Percentiles rank a stretch among this genome's conserved stretches.
These are phyloP conservation scores for Formica exsecta DNA, from an alignment of 1,140 invertebrate genomes.

Conservation along the genomic window DNA sequence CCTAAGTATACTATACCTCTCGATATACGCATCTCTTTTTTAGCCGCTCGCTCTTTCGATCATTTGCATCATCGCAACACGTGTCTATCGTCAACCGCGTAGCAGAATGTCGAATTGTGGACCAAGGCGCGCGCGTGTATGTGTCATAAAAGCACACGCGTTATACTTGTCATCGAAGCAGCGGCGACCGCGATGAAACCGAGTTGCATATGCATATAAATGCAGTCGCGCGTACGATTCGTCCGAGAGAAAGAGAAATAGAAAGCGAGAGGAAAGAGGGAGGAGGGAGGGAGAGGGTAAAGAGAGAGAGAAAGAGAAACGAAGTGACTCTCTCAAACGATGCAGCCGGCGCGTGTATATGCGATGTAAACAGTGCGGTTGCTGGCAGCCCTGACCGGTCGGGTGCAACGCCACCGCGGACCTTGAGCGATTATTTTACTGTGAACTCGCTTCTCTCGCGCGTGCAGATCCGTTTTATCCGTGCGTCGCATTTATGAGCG, in stretches of 20 bases:
- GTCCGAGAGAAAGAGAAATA: slow-evolving; percentile 37
- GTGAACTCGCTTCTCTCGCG: slow-evolving; percentile 70
- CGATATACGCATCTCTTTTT: not conserved
- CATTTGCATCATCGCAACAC: slow-evolving; percentile 38
- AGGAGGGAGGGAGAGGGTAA: slow-evolving; percentile 9
- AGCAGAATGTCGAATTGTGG: not conserved
- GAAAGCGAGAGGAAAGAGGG: slow-evolving; percentile 28
- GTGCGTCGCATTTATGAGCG: slow-evolving; percentile 61
- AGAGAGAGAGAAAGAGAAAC: not conserved
- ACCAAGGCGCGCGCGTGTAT: not conserved
- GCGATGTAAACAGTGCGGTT: slow-evolving; percentile 82
- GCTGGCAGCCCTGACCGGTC: slow-evolving; percentile 80
- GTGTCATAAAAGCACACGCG: slow-evolving; percentile 35
- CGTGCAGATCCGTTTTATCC: slow-evolving; percentile 61
- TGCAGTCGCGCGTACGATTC: slow-evolving; percentile 32
- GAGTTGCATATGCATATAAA: slow-evolving; percentile 52
- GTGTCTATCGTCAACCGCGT: slow-evolving; percentile 14
- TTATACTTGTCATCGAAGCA: slow-evolving; percentile 55
- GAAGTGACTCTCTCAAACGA: slow-evolving; percentile 42
- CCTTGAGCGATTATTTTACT: slow-evolving; percentile 86
- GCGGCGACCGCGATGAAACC: slow-evolving; percentile 37
- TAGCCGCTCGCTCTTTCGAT: slow-evolving; percentile 16
- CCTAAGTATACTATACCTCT: not conserved
- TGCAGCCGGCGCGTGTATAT: slow-evolving; percentile 65
- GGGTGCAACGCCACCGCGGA: slow-evolving; percentile 85